Conservation (phyloP, 30 jellyfish, hydroid and myxozoan genomes). For the Sanderia malayensis region DNA sequence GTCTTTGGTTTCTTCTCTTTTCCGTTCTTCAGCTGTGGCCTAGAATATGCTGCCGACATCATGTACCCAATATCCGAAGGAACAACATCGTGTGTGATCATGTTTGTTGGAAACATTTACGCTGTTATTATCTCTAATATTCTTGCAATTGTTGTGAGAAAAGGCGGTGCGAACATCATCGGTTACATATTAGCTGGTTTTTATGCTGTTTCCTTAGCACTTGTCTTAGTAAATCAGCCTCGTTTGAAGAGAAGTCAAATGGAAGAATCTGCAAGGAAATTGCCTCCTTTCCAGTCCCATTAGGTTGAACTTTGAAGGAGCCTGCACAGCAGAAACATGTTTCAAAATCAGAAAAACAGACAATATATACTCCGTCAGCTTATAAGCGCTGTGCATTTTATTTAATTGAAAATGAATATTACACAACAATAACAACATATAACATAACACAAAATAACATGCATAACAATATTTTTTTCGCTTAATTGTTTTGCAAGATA, state of each 20-base stretch:
- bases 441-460: too few relatives aligned
- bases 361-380: too few relatives aligned
- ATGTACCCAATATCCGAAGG: slow-evolving; percentile 96
- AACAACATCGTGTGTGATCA: slow-evolving; percentile 77
- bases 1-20: slow-evolving; percentile 84
- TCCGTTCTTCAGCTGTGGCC: slow-evolving; percentile 87
- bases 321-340: too few relatives aligned
- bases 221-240: slow-evolving; percentile 53
- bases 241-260: slow-evolving; percentile 75
- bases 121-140: slow-evolving; percentile 66
- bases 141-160: slow-evolving; percentile 72
- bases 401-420: too few relatives aligned
- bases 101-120: slow-evolving; percentile 75
- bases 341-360: too few relatives aligned
- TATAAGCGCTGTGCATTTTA: too few relatives aligned
- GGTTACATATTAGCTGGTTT: slow-evolving; percentile 76
- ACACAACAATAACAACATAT: too few relatives aligned
- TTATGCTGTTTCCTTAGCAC: slow-evolving; percentile 55
- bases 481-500: background rate
- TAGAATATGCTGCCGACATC: slow-evolving; percentile 95
- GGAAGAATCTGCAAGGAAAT: slow-evolving; percentile 24
- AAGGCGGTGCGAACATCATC: slow-evolving; percentile 75
- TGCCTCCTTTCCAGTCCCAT: too few relatives aligned
- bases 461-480: background rate
- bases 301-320: too few relatives aligned